Percentiles rank a stretch among this genome's conserved stretches.
phyloP scores from a whole-genome alignment of 2,113 vertebrate species.

The Phrynocephalus versicolor region DNA sequence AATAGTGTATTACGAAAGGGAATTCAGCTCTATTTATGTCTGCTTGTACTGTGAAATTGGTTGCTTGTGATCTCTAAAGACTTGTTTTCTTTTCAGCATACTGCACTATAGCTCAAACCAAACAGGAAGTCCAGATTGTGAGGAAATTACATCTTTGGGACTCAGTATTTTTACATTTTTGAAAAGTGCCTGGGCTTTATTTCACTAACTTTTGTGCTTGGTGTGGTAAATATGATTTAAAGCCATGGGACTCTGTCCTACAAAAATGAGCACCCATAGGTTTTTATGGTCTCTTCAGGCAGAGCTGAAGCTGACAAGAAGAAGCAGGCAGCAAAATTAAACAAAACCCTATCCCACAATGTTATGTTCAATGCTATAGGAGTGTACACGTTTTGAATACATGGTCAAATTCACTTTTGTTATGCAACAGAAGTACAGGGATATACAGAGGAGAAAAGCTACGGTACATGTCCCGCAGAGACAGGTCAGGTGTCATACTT shows the following conservation, averaged over 20 bases:
- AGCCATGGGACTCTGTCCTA: constrained; percentile 24
- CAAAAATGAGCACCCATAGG: not conserved
- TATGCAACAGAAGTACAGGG: too few species aligned
- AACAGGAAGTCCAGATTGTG: constrained; percentile 41
- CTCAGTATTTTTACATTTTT: constrained; percentile 13
- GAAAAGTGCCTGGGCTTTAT: constrained; percentile 28
- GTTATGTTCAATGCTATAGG: not conserved
- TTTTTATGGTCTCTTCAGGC: not conserved
- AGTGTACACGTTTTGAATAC: too few species aligned
- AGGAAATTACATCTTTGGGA: constrained; percentile 43
- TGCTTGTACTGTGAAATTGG: constrained; percentile 80
- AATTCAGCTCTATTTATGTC: constrained; percentile 77
- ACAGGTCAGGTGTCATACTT: too few species aligned
- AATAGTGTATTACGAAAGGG: constrained; percentile 79
- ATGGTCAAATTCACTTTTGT: too few species aligned
- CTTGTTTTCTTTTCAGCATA: constrained; percentile 63
- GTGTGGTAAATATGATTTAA: constrained; percentile 25
- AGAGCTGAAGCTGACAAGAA: not conserved
- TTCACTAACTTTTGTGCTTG: constrained; percentile 35
- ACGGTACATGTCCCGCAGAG: too few species aligned
- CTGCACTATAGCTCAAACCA: constrained; percentile 43
- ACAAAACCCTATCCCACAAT: too few species aligned
- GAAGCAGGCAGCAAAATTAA: not conserved
- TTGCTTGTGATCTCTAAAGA: constrained; percentile 73
- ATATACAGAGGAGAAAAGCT: too few species aligned